Evolutionary conservation across 2,888 invertebrate species (phyloP).

Genomic region (Torymus auratus): DNA sequence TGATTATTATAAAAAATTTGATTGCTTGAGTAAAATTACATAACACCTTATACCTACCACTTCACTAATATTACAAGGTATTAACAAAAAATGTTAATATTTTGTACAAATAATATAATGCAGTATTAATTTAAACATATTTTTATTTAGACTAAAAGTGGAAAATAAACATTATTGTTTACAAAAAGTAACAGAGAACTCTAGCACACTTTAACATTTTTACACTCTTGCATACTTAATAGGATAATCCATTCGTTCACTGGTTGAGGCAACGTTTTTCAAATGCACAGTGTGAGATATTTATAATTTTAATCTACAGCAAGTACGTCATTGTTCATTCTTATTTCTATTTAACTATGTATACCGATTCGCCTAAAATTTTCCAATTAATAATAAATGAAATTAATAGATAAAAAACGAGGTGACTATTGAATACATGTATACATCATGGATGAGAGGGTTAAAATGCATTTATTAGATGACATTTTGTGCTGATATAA

Average conservation of each 20-base stretch:
- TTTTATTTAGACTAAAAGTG: constrained; percentile 70
- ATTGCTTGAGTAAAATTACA: too few species aligned
- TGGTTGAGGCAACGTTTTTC: constrained; percentile 56
- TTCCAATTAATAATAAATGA: background rate
- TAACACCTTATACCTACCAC: too few species aligned
- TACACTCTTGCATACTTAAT: constrained; percentile 66
- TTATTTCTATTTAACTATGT: background rate
- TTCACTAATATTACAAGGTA: too few species aligned
- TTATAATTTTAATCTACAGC: background rate
- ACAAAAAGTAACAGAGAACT: constrained; percentile 64
- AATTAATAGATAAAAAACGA: background rate
- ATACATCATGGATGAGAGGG: too few species aligned
- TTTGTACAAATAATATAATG: too few species aligned
- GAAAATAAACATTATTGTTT: constrained; percentile 70
- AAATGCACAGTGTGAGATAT: constrained; percentile 57
- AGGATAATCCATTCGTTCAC: constrained; percentile 52
- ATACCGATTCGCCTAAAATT: background rate
- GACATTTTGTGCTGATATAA: too few species aligned
- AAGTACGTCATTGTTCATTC: constrained; percentile 2
- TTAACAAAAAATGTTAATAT: too few species aligned
- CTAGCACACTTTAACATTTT: constrained; percentile 66
- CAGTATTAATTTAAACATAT: constrained; percentile 64
- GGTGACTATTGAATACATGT: too few species aligned
- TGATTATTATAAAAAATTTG: constrained; percentile 9
- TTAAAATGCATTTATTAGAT: too few species aligned